Evolutionary conservation across 2,888 invertebrate species (phyloP), one percentile per base, ranked within the genome.

Genomic region (Diaprepes abbreviatus): DNA sequence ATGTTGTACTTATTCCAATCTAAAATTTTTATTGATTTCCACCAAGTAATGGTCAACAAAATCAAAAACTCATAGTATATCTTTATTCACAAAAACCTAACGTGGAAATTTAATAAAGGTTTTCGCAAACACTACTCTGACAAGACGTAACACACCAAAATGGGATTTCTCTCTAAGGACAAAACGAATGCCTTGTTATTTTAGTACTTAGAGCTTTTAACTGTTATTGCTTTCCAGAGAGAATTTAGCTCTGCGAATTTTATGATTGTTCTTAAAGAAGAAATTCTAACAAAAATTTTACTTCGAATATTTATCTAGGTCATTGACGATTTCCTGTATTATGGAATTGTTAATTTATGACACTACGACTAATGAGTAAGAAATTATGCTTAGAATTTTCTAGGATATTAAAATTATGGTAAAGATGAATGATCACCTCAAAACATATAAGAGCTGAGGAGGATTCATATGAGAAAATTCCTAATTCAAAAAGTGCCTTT

Each of bases 31-130:
- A n/a, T n/a, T n/a, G n/a, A n/a, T n/a, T n/a, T n/a, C n/a, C n/a
- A n/a, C n/a, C n/a, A n/a, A n/a, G n/a, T n/a, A n/a, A n/a, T n/a
- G n/a, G n/a, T n/a, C n/a, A n/a, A n/a, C n/a, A n/a, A n/a, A n/a
- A n/a, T n/a, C n/a, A n/a, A 5, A 24, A 24, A 24, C 24, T 24
- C 5, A 5, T 4, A 24, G 24, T 4, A 24, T 4, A 24, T 3
- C 24, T 24, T 24, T 24, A 24, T 24, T 24, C 24, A 5, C 24
- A 63, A 45, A 65, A 21, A 45, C 17, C 65, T 73, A 74, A 73
- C 66, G 70, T 63, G 68, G 69, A 75, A 73, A 74, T 75, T 73
- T 75, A 75, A 74, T 75, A 75, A 74, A 74, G 69, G 65, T 70
- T 66, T 70, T 66, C 55, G 72, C 72, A 73, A 73, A 75, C 75